Evolutionary conservation across 2,888 invertebrate genomes (phyloP), one percentile per base, ranked within the genome.

Genomic region (Erpobdella octoculata): DNA sequence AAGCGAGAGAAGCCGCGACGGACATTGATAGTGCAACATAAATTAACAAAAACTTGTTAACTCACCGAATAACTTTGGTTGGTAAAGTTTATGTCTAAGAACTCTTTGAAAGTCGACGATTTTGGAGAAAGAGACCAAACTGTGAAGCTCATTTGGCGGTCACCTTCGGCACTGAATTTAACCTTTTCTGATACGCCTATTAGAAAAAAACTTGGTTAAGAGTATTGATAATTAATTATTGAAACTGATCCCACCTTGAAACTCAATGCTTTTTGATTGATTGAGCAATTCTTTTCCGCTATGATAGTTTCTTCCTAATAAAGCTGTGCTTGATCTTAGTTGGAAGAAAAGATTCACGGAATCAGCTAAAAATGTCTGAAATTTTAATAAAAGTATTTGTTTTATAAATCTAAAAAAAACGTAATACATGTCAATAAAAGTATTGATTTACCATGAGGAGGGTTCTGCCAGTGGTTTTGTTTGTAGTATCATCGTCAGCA

Each of bases 61-160:
- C 62, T 35, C 4, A 62, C 62, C 33, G 33, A 62, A 21, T 62
- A 62, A 62, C 33, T 62, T 28, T 35, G n/a, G n/a, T 62, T 35
- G 6, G 62, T 33, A 15, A 33, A 31, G 15, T 62, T 62, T n/a
- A 62, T 62, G 6, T 62, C 33, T n/a, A 62, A 12, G 9, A 33
- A 62, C n/a, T 31, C 33, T 31, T 18, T 62, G 31, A 6, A 62
- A n/a, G n/a, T 28, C 33, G 21, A 35, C 28, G 62, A 62, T 6
- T 31, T 12, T 8, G 62, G 62, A 9, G 1, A n/a, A 9, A 62
- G 62, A 6, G 62, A 62, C 62, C 62, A 62, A 1, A 62, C 62
- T 31, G 62, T 62, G 62, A 62, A 62, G n/a, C 31, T 35, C 62
- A 62, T 62, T 35, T 33, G 35, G n/a, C 62, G 28, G n/a, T 62